phyloP scores from a whole-genome alignment of 2,113 vertebrate species.

The Calyptomena viridis region DNA sequence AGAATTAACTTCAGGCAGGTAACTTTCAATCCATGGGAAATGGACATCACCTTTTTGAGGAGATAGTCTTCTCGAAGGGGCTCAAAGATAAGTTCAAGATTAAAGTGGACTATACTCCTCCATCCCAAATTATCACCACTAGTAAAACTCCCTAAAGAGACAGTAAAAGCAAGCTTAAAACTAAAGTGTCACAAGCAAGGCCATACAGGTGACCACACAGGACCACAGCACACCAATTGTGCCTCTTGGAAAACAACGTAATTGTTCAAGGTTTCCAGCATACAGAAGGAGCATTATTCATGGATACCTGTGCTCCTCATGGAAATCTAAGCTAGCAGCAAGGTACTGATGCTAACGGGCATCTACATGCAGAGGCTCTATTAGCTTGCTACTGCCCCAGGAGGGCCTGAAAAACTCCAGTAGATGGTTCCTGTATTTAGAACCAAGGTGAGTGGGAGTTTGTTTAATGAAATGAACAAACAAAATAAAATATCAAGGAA shows the following conservation, averaged over 20 bases:
- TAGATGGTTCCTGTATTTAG: background rate
- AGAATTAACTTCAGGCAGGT: background rate
- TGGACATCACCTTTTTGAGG: background rate
- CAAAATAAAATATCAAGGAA: background rate
- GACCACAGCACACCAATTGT: background rate
- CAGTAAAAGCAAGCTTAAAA: background rate
- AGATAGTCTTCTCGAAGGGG: background rate
- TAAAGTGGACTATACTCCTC: background rate
- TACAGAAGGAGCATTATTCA: background rate
- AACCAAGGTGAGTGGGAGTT: conserved; percentile 39
- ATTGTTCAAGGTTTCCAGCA: background rate
- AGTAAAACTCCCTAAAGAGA: background rate
- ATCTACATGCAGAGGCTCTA: background rate
- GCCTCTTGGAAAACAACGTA: fast-evolving
- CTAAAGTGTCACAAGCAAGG: background rate
- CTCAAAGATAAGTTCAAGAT: background rate
- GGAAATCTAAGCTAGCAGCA: background rate
- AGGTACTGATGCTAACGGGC: background rate
- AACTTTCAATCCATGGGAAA: background rate
- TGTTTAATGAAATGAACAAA: conserved; percentile 11
- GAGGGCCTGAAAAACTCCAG: background rate
- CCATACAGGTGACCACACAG: fast-evolving
- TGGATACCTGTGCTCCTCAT: background rate
- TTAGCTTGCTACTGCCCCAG: background rate
- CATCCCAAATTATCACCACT: background rate